A percentile compares a stretch with the other conserved stretches of the same genome.
These are phyloP conservation scores for Lordiphosa andalusiaca DNA, from an alignment of 2,888 invertebrate species.

Conservation along the genomic window DNA sequence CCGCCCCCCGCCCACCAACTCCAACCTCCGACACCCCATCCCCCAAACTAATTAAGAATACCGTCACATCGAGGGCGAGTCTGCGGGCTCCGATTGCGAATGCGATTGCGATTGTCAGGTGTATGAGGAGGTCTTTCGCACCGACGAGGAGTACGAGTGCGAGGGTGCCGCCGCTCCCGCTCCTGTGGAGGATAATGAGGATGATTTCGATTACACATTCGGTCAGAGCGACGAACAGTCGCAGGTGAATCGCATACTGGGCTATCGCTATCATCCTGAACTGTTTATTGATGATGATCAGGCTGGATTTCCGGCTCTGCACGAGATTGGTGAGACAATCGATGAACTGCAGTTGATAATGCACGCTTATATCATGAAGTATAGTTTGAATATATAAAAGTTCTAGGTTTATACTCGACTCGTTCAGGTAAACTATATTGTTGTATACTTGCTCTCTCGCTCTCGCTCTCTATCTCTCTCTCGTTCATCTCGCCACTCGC, in stretches of 20 bases:
- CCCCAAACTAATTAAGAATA: slow-evolving; percentile 50
- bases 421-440: slow-evolving; percentile 54
- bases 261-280: slow-evolving; percentile 72
- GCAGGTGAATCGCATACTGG: slow-evolving; percentile 72
- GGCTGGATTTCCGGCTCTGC: slow-evolving; percentile 77
- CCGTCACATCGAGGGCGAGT: slow-evolving; percentile 75
- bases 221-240: slow-evolving; percentile 60
- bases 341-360: slow-evolving; percentile 80
- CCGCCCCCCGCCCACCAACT: slow-evolving; percentile 13
- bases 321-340: slow-evolving; percentile 80
- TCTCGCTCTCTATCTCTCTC: slow-evolving; percentile 16
- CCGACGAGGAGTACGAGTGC: slow-evolving; percentile 61
- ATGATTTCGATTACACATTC: slow-evolving; percentile 46
- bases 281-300: slow-evolving; percentile 73
- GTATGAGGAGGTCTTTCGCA: slow-evolving; percentile 59
- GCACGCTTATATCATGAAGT: slow-evolving; percentile 80
- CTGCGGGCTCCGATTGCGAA: slow-evolving; percentile 39
- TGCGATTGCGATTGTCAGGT: slow-evolving; percentile 57
- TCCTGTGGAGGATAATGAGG: slow-evolving; percentile 7
- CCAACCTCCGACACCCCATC: slow-evolving; percentile 7
- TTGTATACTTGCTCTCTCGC: slow-evolving; percentile 7
- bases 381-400: slow-evolving; percentile 77
- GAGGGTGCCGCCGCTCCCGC: slow-evolving; percentile 43
- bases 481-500: slow-evolving; percentile 13
- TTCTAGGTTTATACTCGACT: slow-evolving; percentile 33